Percentiles rank a stretch among this genome's conserved stretches.
These are phyloP conservation scores for Montipora cactus DNA, from an alignment of 64 coral and sea anemone species.

Conservation along the genomic window DNA sequence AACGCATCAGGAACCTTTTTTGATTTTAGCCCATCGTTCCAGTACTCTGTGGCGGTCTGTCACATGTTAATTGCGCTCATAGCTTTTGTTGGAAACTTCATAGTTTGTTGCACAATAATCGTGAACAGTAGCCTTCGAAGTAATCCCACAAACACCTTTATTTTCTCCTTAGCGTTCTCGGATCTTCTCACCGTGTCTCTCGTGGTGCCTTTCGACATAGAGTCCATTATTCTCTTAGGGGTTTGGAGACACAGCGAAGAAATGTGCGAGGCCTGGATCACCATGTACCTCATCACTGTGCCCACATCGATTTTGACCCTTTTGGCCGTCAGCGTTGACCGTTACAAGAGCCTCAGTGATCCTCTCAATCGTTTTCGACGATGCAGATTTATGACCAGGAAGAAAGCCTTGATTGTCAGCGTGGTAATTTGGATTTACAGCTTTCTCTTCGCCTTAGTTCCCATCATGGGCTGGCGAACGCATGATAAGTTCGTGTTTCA, in stretches of 20 bases:
- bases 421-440: slow-evolving; percentile 70
- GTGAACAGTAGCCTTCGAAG: slow-evolving; percentile 27
- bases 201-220: slow-evolving; percentile 69
- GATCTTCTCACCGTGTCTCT: slow-evolving; percentile 39
- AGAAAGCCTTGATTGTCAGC: slow-evolving; percentile 68
- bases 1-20: background rate
- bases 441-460: slow-evolving; percentile 69
- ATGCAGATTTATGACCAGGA: slow-evolving; percentile 76
- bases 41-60: slow-evolving; percentile 58
- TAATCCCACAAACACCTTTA: slow-evolving; percentile 60
- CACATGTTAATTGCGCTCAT: slow-evolving; percentile 50
- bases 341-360: slow-evolving; percentile 86
- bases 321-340: slow-evolving; percentile 83
- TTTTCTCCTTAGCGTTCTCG: slow-evolving; percentile 54
- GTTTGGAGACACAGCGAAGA: slow-evolving; percentile 70
- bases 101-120: slow-evolving; percentile 52
- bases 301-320: slow-evolving; percentile 93
- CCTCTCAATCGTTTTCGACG: slow-evolving; percentile 75
- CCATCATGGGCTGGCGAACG: slow-evolving; percentile 66
- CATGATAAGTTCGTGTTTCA: background rate
- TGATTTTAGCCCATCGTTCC: slow-evolving; percentile 4
- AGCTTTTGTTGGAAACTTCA: slow-evolving; percentile 17
- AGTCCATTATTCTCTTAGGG: slow-evolving; percentile 35
- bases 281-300: slow-evolving; percentile 78
- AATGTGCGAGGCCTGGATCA: slow-evolving; percentile 74